Evolutionary conservation across 1,140 invertebrate genomes (phyloP), one percentile per base, ranked within the genome.

Genomic region (Drosophila baimaii): DNA sequence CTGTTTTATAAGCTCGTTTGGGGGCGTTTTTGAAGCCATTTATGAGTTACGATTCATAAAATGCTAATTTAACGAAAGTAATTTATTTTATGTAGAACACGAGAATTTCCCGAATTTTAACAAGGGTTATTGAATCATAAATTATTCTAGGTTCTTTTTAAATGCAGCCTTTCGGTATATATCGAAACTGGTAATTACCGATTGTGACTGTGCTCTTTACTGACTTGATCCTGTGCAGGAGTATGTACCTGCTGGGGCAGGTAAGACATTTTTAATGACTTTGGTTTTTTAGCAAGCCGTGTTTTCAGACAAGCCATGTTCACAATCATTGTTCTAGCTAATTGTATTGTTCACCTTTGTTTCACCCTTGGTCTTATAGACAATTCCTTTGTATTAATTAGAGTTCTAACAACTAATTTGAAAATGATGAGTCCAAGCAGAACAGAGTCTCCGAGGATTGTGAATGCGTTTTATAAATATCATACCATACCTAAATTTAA

Each of bases 51-150:
- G 51, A 13, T 5, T 54, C 19, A 21, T 54, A 21, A 54, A 52
- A 52, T 52, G 51, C 51, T 6, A 52, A 52, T 35, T 52, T 15
- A 33, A 13, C 29, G 19, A 52, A 15, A 52, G 49, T 52, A 33
- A 52, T 52, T 33, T 15, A 52, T 12, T 15, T 33, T 19, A 21
- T 33, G 49, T 21, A 52, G 49, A 52, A 5, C 49, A 15, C 13
- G 7, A 52, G 2, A 33, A 21, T 52, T 52, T 52, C 29, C 27
- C 49, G 19, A 21, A 33, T 52, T 33, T 33, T 5, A 33, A 33
- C 1, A 1, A 21, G 19, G 29, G 49, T 15, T 33, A 15, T 33
- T 33, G 19, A 5, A 15, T 21, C 4, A 2, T 8, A 52, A 52
- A 52, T 33, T 33, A 52, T 21, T 33, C 29, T 2, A 7, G 0